Base-by-base conservation (phyloP, 2,113 vertebrate genomes). In the Pteronura brasiliensis region DNA sequence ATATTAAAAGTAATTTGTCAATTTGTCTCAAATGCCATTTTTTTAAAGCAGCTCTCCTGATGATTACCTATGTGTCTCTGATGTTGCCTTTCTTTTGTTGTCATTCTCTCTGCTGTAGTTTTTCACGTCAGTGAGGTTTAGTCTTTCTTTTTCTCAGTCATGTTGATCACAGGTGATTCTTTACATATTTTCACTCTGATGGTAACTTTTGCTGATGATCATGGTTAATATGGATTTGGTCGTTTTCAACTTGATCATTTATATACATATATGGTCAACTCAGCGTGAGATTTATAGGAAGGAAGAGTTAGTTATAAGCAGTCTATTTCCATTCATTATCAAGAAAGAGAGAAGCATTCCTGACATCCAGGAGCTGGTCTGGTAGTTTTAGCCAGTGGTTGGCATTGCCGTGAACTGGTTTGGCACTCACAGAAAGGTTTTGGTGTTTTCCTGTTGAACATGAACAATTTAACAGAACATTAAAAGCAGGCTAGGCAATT, bases 311-410 rank as follows among this genome's bases (percentile, higher is more conserved):
- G 59, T 92, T 8, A 27, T 44, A 15, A 34, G 15, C 42, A 42
- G 12, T 69, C 12, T 57, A 95, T 57, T 67, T 81, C 44, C 17
- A 55, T 42, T 69, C 18, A 34, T 14, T 74, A 82, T 5, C 3
- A 18, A 17, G 13, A 88, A 88, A 88, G 55, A 57, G 31, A 72
- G 65, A 34, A 39, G n/a, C 4, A 49, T 27, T 7, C 6, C 21
- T 23, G 17, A 85, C 20, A 85, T 47, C 17, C 6, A n/a, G 4
- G 12, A 69, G 11, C 17, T 55, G 20, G 18, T 15, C n/a, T 63
- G 67, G 25, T 29, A n/a, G 25, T 88, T 42, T 57, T 25, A 47
- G 13, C 31, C 9, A 44, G 0, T 0, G 1, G 0, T 31, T 69
- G 29, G 17, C 59, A 57, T 65, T 49, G 44, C 29, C 34, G 2